Percentiles rank a stretch among this genome's conserved stretches.
Evolutionary conservation across 2,797 vertebrate genomes (phyloP).

Genomic region (Acropternis orthonyx): DNA sequence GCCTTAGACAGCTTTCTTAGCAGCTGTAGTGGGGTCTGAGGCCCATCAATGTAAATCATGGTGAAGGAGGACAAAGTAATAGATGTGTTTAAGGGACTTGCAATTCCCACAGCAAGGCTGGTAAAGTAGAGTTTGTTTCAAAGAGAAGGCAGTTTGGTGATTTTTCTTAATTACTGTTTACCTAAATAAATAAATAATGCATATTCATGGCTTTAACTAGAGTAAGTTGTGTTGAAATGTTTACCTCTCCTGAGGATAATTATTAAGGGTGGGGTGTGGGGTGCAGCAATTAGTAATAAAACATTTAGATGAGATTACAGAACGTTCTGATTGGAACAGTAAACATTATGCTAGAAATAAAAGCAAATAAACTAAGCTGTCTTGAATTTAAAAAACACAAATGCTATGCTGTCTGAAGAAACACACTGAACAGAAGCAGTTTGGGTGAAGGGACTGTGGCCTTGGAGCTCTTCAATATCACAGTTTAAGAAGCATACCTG

Average conservation of each 20-base stretch:
- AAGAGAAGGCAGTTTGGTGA: neutral
- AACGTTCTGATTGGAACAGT: constrained; percentile 36
- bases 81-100: neutral
- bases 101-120: neutral
- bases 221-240: constrained; percentile 37
- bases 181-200: constrained; percentile 63
- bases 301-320: constrained; percentile 38
- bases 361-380: constrained; percentile 21
- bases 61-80: neutral
- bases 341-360: constrained; percentile 36
- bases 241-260: constrained; percentile 37
- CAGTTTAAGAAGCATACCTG: neutral
- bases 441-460: neutral
- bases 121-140: neutral
- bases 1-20: neutral
- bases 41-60: neutral
- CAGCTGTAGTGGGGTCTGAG: neutral
- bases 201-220: constrained; percentile 57
- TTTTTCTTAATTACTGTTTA: constrained; percentile 58
- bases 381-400: neutral
- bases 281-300: constrained; percentile 62
- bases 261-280: constrained; percentile 24
- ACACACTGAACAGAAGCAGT: neutral
- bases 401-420: neutral
- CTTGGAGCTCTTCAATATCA: neutral